These are phyloP conservation scores for Aix galericulata DNA, from an alignment of 2,113 vertebrate genomes.

Conservation along the genomic window DNA sequence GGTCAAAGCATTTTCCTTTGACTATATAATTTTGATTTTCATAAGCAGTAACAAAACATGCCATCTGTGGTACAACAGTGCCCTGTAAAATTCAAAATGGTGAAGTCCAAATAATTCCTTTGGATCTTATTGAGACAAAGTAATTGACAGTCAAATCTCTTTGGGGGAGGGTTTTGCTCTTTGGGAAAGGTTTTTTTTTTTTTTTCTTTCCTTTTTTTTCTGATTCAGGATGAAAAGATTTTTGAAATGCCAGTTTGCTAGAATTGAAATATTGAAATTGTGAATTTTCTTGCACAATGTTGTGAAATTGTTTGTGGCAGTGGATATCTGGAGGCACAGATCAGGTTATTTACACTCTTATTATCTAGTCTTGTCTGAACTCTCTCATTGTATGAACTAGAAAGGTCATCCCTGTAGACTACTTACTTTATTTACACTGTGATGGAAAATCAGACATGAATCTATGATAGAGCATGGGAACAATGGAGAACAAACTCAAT, in stretches of 20 bases:
- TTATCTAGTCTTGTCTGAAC: not conserved
- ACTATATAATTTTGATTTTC: not conserved
- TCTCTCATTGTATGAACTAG: not conserved
- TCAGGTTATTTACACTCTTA: conserved; percentile 21
- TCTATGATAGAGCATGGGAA: not conserved
- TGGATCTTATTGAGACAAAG: not conserved
- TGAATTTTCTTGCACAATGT: not conserved
- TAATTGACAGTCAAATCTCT: not conserved
- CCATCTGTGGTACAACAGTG: not conserved
- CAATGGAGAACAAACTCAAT: not conserved
- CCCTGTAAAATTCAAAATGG: not conserved
- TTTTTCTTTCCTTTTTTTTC: not conserved
- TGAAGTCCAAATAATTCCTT: not conserved
- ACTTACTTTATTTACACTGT: not conserved
- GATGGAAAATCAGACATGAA: not conserved
- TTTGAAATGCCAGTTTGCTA: not conserved
- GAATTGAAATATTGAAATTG: not conserved
- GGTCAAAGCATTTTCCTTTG: not conserved
- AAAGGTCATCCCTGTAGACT: not conserved
- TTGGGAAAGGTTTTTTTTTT: not conserved
- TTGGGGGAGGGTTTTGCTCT: not conserved
- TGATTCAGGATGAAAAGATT: not conserved
- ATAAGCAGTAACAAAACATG: not conserved
- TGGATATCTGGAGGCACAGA: not conserved
- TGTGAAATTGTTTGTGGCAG: not conserved